These are phyloP conservation scores for Stratiolaelaps scimitus DNA, from an alignment of 1,140 invertebrate species.

Conservation along the genomic window DNA sequence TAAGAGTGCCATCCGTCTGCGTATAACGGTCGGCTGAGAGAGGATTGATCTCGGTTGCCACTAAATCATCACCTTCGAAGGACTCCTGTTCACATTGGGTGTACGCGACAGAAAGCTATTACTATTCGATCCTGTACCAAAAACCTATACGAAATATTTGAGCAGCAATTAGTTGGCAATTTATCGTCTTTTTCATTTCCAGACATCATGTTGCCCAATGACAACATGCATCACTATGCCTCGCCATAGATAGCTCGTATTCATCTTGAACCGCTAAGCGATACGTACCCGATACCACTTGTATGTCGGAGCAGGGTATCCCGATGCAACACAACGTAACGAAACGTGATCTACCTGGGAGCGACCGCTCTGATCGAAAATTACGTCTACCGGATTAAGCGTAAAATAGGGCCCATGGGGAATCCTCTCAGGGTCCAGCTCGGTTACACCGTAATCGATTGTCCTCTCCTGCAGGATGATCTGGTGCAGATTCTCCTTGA, in stretches of 20 bases:
- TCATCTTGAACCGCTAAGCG: too few relatives aligned
- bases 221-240: too few relatives aligned
- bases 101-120: too few relatives aligned
- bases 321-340: constrained; percentile 68
- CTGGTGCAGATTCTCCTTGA: constrained; percentile 39
- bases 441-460: constrained; percentile 59
- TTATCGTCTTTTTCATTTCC: too few relatives aligned
- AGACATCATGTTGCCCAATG: too few relatives aligned
- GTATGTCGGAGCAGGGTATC: constrained; percentile 77
- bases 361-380: constrained; percentile 65
- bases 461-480: constrained; percentile 37
- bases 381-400: constrained; percentile 62
- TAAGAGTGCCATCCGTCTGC: constrained; percentile 74
- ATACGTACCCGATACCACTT: constrained; percentile 59
- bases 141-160: too few relatives aligned
- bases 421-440: constrained; percentile 60
- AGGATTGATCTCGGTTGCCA: constrained; percentile 58
- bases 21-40: constrained; percentile 60
- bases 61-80: constrained; percentile 60
- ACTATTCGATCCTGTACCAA: too few relatives aligned
- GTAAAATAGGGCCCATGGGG: constrained; percentile 76
- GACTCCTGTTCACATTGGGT: constrained; percentile 48
- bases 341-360: constrained; percentile 57
- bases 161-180: too few relatives aligned
- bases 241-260: too few relatives aligned